phyloP scores from a whole-genome alignment of 1,140 invertebrate species.

The Armadillidium nasatum region DNA sequence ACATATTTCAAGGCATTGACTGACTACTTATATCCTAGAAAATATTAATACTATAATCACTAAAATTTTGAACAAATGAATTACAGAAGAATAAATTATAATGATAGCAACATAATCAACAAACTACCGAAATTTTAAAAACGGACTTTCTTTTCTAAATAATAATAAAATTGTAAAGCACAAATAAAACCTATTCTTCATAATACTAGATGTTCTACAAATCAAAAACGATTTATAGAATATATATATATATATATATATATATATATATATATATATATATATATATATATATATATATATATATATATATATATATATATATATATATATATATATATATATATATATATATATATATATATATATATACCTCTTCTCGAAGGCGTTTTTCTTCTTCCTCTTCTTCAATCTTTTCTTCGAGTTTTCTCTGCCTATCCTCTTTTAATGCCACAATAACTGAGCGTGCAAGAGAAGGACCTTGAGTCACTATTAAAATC shows the following conservation, averaged over 20 bases:
- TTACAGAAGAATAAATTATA: too few relatives aligned
- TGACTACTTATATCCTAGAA: too few relatives aligned
- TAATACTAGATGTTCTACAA: too few relatives aligned
- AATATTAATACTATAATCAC: too few relatives aligned
- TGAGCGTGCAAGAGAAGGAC: slow-evolving; percentile 31
- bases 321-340: slow-evolving; percentile 37
- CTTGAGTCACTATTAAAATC: slow-evolving; percentile 50
- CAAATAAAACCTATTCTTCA: too few relatives aligned
- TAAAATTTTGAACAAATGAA: too few relatives aligned
- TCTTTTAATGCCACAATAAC: not conserved
- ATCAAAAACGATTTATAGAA: too few relatives aligned
- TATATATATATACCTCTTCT: slow-evolving; percentile 50
- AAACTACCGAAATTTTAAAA: too few relatives aligned
- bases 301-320: slow-evolving; percentile 38
- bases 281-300: slow-evolving; percentile 38
- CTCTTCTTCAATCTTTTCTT: slow-evolving; percentile 56
- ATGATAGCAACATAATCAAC: too few relatives aligned
- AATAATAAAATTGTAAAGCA: too few relatives aligned
- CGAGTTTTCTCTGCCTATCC: slow-evolving; percentile 23
- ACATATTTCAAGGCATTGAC: too few relatives aligned
- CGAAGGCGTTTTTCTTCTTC: slow-evolving; percentile 51
- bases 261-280: slow-evolving; percentile 46
- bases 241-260: not conserved
- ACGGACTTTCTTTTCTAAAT: too few relatives aligned
- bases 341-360: slow-evolving; percentile 46